A percentile compares a stretch with the other conserved stretches of the same genome.
Evolutionary conservation across 2,113 vertebrate species (phyloP).

Genomic region (Benitochromis conjunctus): DNA sequence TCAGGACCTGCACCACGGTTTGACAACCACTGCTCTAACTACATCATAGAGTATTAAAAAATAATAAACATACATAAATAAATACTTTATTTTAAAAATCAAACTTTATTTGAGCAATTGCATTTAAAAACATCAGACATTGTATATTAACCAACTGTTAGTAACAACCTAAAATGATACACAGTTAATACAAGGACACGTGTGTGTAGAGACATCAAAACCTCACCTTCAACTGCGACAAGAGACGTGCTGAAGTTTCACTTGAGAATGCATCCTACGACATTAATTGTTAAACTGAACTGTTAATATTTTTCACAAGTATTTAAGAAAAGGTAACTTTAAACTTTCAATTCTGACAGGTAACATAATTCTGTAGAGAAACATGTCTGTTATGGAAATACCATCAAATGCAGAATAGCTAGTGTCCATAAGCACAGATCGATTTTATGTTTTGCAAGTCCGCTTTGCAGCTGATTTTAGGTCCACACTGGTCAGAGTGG

Average conservation of each 20-base stretch:
- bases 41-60: not conserved
- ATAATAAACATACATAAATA: not conserved
- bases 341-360: not conserved
- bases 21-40: not conserved
- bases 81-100: not conserved
- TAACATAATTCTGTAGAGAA: not conserved
- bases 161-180: not conserved
- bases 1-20: not conserved
- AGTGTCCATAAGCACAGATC: not conserved
- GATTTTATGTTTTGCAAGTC: not conserved
- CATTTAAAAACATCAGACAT: not conserved
- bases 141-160: not conserved
- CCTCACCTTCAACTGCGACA: not conserved
- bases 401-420: not conserved
- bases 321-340: not conserved
- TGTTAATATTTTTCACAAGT: not conserved
- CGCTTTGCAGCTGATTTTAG: not conserved
- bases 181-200: not conserved
- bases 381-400: not conserved
- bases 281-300: not conserved
- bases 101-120: not conserved
- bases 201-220: not conserved
- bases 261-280: not conserved
- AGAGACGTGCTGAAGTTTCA: not conserved
- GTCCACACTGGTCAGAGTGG: constrained; percentile 21